Base-by-base conservation (phyloP, 2,797 vertebrate genomes). In the Esox lucius region DNA sequence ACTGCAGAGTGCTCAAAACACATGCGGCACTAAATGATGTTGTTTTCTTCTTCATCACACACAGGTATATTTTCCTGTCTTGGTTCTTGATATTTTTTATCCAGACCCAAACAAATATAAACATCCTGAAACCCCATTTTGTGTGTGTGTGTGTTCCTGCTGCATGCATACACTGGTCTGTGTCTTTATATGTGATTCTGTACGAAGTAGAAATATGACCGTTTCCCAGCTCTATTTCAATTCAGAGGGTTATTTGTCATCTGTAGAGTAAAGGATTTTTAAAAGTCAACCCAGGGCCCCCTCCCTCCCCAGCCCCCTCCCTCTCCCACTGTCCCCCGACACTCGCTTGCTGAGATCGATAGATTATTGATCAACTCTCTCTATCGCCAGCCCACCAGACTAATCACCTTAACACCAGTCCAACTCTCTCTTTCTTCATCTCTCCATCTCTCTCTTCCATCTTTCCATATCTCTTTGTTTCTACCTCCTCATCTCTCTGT, bases 331-430 rank as follows among this genome's bases (percentile, higher is more conserved):
- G 93, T 92, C 91, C 92, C 91, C 90, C 92, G 92, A 94, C 90
- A 90, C 93, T 93, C 87, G 88, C 91, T 91, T 85, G 91, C 89
- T 87, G 84, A 89, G 90, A 94, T 95, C 94, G 76, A 95, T 95
- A 91, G 84, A 83, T 86, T 94, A 95, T 95, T 92, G 94, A 95
- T 94, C 93, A 94, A 91, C 92, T 93, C 93, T 94, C 94, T 94
- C 94, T 95, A 95, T 94, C 93, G 91, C 94, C 93, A 93, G 93
- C 93, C 93, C 91, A 93, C 92, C 93, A 94, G 93, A 94, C 94
- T 95, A 95, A 94, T 95, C 94, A 94, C 94, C 93, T 93, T 93
- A 93, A 94, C 93, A 93, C 91, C 90, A 93, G 89, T 91, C 90
- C 89, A 90, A 90, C 90, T 90, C 91, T 84, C 88, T 84, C 85